Evolutionary conservation across 2,888 invertebrate species (phyloP).

Genomic region (Drosophila parthenogenetica): DNA sequence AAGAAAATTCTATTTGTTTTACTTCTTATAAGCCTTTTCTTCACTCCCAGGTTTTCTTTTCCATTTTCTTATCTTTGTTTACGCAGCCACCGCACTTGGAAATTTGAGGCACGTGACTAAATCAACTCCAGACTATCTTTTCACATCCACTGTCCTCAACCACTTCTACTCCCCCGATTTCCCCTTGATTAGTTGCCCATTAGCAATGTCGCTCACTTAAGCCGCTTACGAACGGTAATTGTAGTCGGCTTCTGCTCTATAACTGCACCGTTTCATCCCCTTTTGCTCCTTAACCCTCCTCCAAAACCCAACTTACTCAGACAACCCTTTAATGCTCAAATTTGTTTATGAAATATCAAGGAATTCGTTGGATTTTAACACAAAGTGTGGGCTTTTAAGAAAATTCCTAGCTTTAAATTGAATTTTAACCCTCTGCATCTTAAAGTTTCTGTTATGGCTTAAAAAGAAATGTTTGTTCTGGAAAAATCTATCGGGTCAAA

Average conservation of each 20-base stretch:
- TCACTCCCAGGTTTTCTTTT: conserved; percentile 28
- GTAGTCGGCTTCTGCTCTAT: conserved; percentile 28
- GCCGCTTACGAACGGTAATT: conserved; percentile 72
- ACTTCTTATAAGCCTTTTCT: conserved; percentile 6
- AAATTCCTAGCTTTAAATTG: background rate
- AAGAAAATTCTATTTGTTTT: conserved; percentile 17
- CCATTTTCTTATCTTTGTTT: conserved; percentile 64
- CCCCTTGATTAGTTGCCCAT: conserved; percentile 10
- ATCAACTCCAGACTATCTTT: conserved; percentile 15
- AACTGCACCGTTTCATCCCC: background rate
- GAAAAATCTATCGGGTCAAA: no score
- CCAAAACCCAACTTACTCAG: conserved; percentile 20
- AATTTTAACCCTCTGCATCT: no score
- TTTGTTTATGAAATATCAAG: conserved; percentile 22
- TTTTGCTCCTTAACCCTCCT: background rate
- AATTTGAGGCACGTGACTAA: conserved; percentile 46
- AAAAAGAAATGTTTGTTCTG: no score
- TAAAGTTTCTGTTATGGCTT: no score
- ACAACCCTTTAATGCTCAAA: conserved; percentile 43
- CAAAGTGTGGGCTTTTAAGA: background rate
- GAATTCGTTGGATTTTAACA: conserved; percentile 9
- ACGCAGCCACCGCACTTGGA: conserved; percentile 56
- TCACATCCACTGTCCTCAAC: background rate
- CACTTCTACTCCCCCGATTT: background rate
- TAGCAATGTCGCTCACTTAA: conserved; percentile 48